These are phyloP conservation scores for Stenotaenia linearis DNA, from an alignment of 2,888 invertebrate species.

Conservation along the genomic window DNA sequence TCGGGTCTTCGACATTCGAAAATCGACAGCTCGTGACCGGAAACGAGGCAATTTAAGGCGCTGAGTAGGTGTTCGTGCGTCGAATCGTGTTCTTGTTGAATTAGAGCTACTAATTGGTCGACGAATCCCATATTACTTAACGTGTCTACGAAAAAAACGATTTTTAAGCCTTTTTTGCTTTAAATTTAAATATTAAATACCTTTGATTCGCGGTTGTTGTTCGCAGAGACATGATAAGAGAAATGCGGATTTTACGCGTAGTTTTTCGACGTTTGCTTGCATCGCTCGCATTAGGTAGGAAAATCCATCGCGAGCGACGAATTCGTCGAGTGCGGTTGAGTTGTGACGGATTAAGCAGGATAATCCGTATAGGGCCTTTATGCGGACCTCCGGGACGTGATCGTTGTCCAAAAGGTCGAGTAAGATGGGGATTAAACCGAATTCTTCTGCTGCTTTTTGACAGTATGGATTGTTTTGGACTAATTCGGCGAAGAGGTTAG, in stretches of 20 bases:
- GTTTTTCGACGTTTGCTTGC: slow-evolving; percentile 54
- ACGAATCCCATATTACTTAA: slow-evolving; percentile 48
- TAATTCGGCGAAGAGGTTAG: slow-evolving; percentile 67
- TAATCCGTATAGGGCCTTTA: slow-evolving; percentile 69
- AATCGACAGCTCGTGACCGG: slow-evolving; percentile 48
- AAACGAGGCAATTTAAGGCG: slow-evolving; percentile 50
- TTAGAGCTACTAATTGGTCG: slow-evolving; percentile 45
- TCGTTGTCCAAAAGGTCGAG: slow-evolving; percentile 58
- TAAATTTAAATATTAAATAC: slow-evolving; percentile 45
- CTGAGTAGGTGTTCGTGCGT: slow-evolving; percentile 54
- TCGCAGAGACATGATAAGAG: slow-evolving; percentile 59
- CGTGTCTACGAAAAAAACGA: slow-evolving; percentile 42
- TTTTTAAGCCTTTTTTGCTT: background rate
- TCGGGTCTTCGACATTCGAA: slow-evolving; percentile 50
- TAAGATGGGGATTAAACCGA: slow-evolving; percentile 60
- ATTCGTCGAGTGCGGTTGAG: slow-evolving; percentile 56
- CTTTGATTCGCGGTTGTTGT: slow-evolving; percentile 54
- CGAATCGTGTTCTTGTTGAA: slow-evolving; percentile 45
- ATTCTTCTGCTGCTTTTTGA: slow-evolving; percentile 62
- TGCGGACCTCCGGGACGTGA: slow-evolving; percentile 53
- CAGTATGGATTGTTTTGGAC: slow-evolving; percentile 82
- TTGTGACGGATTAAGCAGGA: slow-evolving; percentile 62
- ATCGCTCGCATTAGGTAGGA: slow-evolving; percentile 58
- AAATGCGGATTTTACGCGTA: slow-evolving; percentile 68
- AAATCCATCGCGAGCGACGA: slow-evolving; percentile 62